Percentiles rank a stretch among this genome's conserved stretches.
phyloP scores from a whole-genome alignment of 2,113 vertebrate species.

The Microcebus murinus region DNA sequence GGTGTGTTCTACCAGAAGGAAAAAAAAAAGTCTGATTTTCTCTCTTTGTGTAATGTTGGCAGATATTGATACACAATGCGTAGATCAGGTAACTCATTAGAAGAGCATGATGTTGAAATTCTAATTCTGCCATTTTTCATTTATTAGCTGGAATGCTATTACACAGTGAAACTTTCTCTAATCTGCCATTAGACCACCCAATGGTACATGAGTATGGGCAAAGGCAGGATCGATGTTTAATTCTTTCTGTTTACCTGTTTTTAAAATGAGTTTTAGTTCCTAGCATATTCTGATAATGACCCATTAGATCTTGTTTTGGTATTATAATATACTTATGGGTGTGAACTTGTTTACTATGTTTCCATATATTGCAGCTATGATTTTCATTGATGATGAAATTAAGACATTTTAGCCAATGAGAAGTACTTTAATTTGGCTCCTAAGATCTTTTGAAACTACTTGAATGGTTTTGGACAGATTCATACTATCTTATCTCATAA shows the following conservation, averaged over 20 bases:
- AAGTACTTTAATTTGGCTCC: not conserved
- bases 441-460: not conserved
- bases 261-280: not conserved
- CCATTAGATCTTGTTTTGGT: not conserved
- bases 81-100: not conserved
- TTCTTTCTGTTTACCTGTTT: not conserved
- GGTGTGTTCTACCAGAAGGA: not conserved
- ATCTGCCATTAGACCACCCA: not conserved
- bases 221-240: not conserved
- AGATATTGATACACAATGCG: not conserved
- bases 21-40: not conserved
- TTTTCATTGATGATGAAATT: conserved; percentile 20
- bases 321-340: not conserved
- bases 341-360: not conserved
- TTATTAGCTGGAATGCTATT: not conserved
- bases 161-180: not conserved
- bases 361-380: not conserved
- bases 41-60: not conserved
- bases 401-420: not conserved
- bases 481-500: not conserved
- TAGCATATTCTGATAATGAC: not conserved
- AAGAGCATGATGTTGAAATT: not conserved
- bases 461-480: not conserved
- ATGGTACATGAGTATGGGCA: not conserved
- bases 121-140: not conserved